These are phyloP conservation scores for Ditula angustiorana DNA, from an alignment of 2,888 invertebrate genomes.

Conservation along the genomic window DNA sequence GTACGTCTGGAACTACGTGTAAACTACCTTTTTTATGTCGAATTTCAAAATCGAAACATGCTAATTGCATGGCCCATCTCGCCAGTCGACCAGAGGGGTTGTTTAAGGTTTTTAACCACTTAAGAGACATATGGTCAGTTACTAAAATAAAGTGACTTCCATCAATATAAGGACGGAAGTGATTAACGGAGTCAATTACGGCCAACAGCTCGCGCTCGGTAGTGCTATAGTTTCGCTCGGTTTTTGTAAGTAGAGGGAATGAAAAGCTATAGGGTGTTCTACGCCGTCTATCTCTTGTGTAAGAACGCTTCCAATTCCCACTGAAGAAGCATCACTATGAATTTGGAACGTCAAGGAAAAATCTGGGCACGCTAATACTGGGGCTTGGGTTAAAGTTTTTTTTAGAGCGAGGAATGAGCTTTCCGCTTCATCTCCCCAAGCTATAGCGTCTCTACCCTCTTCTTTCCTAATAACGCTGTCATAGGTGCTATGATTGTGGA, in stretches of 20 bases:
- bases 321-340: no score
- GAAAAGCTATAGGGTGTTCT: constrained; percentile 8
- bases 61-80: constrained; percentile 1
- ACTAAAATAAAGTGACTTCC: constrained; percentile 1
- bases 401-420: background rate
- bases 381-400: background rate
- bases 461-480: background rate
- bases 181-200: constrained; percentile 11
- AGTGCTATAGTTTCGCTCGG: constrained; percentile 18
- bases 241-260: background rate
- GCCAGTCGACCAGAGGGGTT: constrained; percentile 11
- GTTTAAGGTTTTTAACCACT: constrained; percentile 6
- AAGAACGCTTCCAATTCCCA: no score
- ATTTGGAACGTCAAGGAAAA: background rate
- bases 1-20: background rate
- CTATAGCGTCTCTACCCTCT: background rate
- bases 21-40: background rate
- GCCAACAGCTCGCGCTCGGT: constrained; percentile 17
- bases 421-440: background rate
- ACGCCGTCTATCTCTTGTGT: background rate
- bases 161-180: constrained; percentile 25
- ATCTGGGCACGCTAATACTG: constrained; percentile 4
- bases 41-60: constrained; percentile 5
- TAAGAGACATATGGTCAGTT: constrained; percentile 9
- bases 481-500: constrained; percentile 5